Percentiles rank a stretch among this genome's conserved stretches.
These are phyloP conservation scores for Saccopteryx leptura DNA, from an alignment of 2,113 vertebrate species.

Conservation along the genomic window DNA sequence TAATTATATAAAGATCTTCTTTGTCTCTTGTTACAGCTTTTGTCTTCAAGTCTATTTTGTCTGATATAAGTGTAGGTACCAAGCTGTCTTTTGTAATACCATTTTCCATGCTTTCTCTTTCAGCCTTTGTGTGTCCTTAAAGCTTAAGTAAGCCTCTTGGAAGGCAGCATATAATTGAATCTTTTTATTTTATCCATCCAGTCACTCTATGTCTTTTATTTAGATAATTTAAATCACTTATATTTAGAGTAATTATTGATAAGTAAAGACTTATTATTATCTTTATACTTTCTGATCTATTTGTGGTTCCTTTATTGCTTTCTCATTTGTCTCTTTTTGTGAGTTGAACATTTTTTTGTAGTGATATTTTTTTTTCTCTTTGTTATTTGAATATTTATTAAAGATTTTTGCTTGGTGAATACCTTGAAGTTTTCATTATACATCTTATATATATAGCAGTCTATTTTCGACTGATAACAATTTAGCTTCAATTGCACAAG, in stretches of 20 bases:
- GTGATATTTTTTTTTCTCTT: background rate
- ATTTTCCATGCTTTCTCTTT: background rate
- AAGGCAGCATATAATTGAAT: too few species aligned
- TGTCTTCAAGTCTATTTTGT: background rate
- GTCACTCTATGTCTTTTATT: background rate
- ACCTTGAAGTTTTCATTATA: background rate
- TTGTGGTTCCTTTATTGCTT: background rate
- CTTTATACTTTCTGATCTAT: background rate
- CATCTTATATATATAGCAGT: background rate
- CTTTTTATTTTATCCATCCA: background rate
- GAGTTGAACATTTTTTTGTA: background rate
- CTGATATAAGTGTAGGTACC: background rate
- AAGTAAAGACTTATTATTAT: background rate
- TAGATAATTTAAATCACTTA: constrained; percentile 17
- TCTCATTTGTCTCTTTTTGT: background rate
- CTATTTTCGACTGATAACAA: background rate
- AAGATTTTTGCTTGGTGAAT: background rate
- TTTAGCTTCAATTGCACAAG: background rate
- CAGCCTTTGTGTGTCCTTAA: background rate
- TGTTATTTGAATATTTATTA: background rate
- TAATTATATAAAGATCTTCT: background rate
- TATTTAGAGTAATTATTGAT: background rate
- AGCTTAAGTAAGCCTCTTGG: background rate
- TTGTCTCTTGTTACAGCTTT: constrained; percentile 10
- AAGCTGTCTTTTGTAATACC: background rate